These are phyloP conservation scores for Spondyliosoma cantharus DNA, from an alignment of 2,797 vertebrate species.

Conservation along the genomic window DNA sequence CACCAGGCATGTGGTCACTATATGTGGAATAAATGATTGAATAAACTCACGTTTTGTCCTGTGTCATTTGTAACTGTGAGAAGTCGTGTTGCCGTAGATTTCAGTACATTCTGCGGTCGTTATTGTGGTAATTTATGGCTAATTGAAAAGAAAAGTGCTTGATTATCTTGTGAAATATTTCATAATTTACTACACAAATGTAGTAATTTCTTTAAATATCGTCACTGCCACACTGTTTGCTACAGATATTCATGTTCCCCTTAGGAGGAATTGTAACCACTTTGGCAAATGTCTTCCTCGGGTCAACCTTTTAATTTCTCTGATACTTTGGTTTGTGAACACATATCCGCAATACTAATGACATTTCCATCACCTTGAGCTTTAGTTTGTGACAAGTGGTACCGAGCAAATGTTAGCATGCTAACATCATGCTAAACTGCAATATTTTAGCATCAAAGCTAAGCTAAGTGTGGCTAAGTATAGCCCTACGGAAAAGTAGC, in stretches of 20 bases:
- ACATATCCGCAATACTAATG: background rate
- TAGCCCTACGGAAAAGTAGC: background rate
- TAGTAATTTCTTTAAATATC: background rate
- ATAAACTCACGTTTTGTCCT: too few relatives aligned
- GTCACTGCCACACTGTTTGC: too few relatives aligned
- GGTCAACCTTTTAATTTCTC: background rate
- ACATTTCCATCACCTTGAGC: background rate
- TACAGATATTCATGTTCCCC: too few relatives aligned
- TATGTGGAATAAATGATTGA: too few relatives aligned
- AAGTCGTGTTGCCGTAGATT: too few relatives aligned
- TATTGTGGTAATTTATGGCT: too few relatives aligned
- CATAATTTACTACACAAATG: background rate
- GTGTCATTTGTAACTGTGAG: too few relatives aligned
- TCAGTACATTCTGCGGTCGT: too few relatives aligned
- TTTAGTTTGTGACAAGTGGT: too few relatives aligned
- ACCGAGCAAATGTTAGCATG: background rate
- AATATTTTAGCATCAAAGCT: background rate
- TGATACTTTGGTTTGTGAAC: background rate
- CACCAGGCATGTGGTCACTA: too few relatives aligned
- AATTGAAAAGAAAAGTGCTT: too few relatives aligned
- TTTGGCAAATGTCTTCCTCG: background rate
- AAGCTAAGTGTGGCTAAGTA: too few relatives aligned
- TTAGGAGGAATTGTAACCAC: background rate
- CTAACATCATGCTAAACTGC: background rate
- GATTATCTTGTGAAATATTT: background rate